Conservation (phyloP, 2,797 vertebrate genomes). For the Salmo trutta region DNA sequence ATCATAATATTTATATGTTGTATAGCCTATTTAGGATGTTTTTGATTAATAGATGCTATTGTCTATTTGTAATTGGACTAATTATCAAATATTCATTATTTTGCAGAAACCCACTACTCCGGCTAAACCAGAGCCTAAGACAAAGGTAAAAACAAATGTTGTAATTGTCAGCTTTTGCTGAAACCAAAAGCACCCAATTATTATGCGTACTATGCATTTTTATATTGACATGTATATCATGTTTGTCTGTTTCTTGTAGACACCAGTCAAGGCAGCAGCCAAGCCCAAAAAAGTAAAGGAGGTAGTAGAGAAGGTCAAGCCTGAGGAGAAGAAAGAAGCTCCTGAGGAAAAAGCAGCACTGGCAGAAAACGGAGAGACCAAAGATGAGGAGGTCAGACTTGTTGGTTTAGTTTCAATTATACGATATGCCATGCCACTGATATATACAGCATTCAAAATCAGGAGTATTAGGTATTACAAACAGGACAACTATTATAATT, state of each 20-base stretch:
- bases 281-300: slow-evolving; percentile 77
- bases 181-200: no score
- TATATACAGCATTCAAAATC: not conserved
- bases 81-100: slow-evolving; percentile 23
- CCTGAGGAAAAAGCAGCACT: slow-evolving; percentile 77
- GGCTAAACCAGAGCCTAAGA: slow-evolving; percentile 73
- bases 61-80: not conserved
- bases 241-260: slow-evolving; percentile 1
- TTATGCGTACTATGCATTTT: no score
- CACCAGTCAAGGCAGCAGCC: slow-evolving; percentile 53
- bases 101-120: slow-evolving; percentile 72
- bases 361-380: slow-evolving; percentile 89
- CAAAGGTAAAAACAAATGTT: slow-evolving; percentile 68
- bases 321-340: slow-evolving; percentile 81
- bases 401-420: not conserved
- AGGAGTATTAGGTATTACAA: not conserved
- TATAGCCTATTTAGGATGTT: no score
- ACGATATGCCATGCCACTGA: not conserved
- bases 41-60: not conserved
- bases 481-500: not conserved
- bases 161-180: not conserved
- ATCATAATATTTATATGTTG: not conserved
- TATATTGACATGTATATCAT: not conserved
- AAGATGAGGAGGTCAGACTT: slow-evolving; percentile 72
- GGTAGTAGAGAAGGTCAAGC: slow-evolving; percentile 79